Base-by-base conservation (phyloP, 1,140 invertebrate genomes). In the Neelides sp. region DNA sequence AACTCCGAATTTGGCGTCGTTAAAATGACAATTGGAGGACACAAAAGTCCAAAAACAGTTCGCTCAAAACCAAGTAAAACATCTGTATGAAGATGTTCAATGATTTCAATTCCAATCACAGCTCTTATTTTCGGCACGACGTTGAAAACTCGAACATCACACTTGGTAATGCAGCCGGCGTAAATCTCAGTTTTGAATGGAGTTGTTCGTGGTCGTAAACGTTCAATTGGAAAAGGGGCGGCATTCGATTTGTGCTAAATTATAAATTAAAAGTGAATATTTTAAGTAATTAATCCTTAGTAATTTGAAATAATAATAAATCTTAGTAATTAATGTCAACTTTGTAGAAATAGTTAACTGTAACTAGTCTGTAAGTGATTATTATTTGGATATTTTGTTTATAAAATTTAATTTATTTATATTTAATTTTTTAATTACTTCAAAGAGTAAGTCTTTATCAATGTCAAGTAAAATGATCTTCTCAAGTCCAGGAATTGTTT, bases 1-100 rank as follows among this genome's bases (percentile, higher is more conserved):
- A 71, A 76, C 32, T 76, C 74, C 12, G 64, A 56, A 61, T 76
- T 76, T 20, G 75, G 75, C 10, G 75, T 76, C 7, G 74, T 75
- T 5, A 76, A 59, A 22, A 74, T 61, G n/a, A 69, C 65, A 35
- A 73, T 32, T 44, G 61, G 61, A 23, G 75, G 74, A 24, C 55
- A 48, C 10, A 74, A 56, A 15, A 61, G 34, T 27, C 63, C 66
- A 64, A 76, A 76, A 20, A 76, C 62, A 48, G 56, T 66, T 20
- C 55, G 46, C 8, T 64, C 59, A 27, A 74, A 65, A 36, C 55
- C 48, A 2, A 55, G 40, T 30, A 75, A 54, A 27, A 66, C 63
- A 48, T 66, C 60, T 3, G 54, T 19, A 30, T 66, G 39, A 42
- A 76, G 54, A 61, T 76, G 75, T 61, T 76, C 75, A 41, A 76